Base-by-base conservation (phyloP, 2,888 invertebrate species). In the Eugnorisma glareosa region DNA sequence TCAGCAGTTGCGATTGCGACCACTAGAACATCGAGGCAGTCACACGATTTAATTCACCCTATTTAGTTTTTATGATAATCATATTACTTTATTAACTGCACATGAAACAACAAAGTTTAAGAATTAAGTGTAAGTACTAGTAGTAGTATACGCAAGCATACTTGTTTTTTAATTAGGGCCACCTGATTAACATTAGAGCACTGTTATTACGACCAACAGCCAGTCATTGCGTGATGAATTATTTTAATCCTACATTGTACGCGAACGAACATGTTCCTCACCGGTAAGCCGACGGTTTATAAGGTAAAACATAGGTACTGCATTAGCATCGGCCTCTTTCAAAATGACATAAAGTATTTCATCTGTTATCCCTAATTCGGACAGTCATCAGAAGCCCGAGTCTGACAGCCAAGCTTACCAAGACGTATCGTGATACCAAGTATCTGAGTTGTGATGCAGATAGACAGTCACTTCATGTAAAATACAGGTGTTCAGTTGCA, bases 171-270 rank as follows among this genome's bases (percentile, higher is more conserved):
- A 68, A 83, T 85, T 75, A 70, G 28, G 21, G 35, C 43, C 43
- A 67, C 61, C 15, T 75, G 10, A 86, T 80, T 83, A 83, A 78
- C 77, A 73, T 77, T 83, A 73, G 70, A 79, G 40, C 67, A 67
- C 28, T 61, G 69, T 67, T 75, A 79, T 87, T 79, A 78, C 64
- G 6, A 59, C 21, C 72, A 66, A 61, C 24, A 15, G 67, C 37
- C 10, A 28, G 68, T 75, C 73, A 71, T 88, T 84, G 88, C 87
- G 89, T 88, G 88, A 82, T 84, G 73, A 79, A 87, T 87, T 78
- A 83, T 86, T 87, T 84, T 82, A 89, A 83, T 83, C 73, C 75
- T 31, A 67, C 77, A 79, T 79, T 67, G 63, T 78, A 73, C 54
- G 59, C 64, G 45, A 40, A 71, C 74, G 37, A 70, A 78, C 83